Evolutionary conservation across 92 coral and sea anemone genomes (phyloP), one percentile per base, ranked within the genome.

Genomic region (Chrysogorgia sp.): DNA sequence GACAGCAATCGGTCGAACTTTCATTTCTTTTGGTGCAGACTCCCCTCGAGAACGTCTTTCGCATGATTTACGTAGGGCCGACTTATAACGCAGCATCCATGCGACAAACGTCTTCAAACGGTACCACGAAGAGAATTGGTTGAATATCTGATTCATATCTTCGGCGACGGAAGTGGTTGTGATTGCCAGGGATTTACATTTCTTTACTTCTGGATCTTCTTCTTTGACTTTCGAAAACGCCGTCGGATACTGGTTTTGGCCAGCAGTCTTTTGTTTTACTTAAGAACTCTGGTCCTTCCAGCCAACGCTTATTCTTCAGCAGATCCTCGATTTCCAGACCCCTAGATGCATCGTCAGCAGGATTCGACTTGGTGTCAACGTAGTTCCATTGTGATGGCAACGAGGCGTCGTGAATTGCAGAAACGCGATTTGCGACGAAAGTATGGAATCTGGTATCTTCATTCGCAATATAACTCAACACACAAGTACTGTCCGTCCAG

Each of bases 401-500:
- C 31, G 67, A 60, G 14, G n/a, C 67, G 32, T 60, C 67, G 67
- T 60, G 67, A n/a, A 60, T 60, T 9, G 33, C 6, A 29, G 75
- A 67, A 43, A 67, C 75, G 58, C 58, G 75, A 41, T 37, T 67
- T 40, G 75, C 75, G 22, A 67, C 56, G 25, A 67, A 67, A 13
- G 57, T 67, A 34, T 67, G 55, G 32, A 67, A 67, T 45, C 75
- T 67, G 56, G 35, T 67, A 20, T 67, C 75, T 67, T 67, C 53
- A 25, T 47, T 67, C 13, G 58, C 30, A 17, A 67, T 67, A 7
- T 40, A 67, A 22, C 74, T 67, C 10, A 67, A 31, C 1, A 67
- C 74, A 33, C 74, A 67, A 10, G 48, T 47, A 37, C 71, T 64
- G 71, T 64, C 71, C 71, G 71, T 64, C 71, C 71, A 64, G 32